Percentiles rank a stretch among this genome's conserved stretches.
Evolutionary conservation across 2,797 vertebrate species (phyloP).

Genomic region (Cyclopterus lumpus): DNA sequence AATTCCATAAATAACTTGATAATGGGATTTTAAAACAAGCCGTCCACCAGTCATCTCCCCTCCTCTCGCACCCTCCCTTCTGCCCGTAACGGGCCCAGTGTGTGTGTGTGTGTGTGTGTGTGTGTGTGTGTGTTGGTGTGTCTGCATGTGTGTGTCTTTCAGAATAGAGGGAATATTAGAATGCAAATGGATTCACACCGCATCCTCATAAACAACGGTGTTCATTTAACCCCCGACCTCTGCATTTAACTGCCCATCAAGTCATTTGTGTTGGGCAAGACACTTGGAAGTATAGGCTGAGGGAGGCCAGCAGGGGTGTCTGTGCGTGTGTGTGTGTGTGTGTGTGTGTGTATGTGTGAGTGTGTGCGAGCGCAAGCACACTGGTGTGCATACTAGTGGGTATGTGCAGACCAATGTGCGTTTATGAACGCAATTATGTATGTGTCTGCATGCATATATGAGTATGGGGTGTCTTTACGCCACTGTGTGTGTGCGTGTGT

Average conservation of each 20-base stretch:
- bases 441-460: conserved; percentile 31
- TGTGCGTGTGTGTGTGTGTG: conserved; percentile 20
- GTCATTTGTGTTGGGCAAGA: conserved; percentile 94
- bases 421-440: conserved; percentile 46
- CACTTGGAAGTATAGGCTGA: conserved; percentile 78
- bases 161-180: conserved; percentile 94
- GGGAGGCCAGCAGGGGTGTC: conserved; percentile 58
- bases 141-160: conserved; percentile 80
- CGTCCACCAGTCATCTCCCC: conserved; percentile 87
- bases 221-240: conserved; percentile 99
- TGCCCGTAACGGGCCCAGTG: conserved; percentile 69
- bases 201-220: conserved; percentile 99
- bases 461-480: conserved; percentile 30
- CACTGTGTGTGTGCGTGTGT: conserved; percentile 27
- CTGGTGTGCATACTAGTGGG: conserved; percentile 29
- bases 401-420: conserved; percentile 41
- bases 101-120: conserved; percentile 67
- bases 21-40: conserved; percentile 99
- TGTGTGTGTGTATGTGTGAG: conserved; percentile 6
- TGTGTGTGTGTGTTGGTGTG: conserved; percentile 68
- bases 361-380: conserved; percentile 29
- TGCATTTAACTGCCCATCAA: conserved; percentile 98
- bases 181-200: conserved; percentile 99
- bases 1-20: conserved; percentile 99
- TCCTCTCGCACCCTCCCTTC: conserved; percentile 65